A percentile compares a stretch with the other conserved stretches of the same genome.
These are phyloP conservation scores for Etheostoma perlongum DNA, from an alignment of 2,797 vertebrate species.

Conservation along the genomic window DNA sequence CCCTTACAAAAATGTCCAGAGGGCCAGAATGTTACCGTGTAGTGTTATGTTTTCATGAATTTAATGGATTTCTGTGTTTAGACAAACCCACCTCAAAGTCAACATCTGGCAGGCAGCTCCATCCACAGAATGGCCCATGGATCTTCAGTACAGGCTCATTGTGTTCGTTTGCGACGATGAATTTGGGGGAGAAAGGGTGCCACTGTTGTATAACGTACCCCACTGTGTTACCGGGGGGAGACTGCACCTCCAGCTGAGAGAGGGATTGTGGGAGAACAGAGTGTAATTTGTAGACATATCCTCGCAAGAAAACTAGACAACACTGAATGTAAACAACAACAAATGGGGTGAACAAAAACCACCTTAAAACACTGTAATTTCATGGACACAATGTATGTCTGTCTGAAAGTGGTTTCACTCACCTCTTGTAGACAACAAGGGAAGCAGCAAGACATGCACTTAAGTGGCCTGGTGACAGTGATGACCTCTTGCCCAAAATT, in stretches of 20 bases:
- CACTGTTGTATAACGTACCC: slow-evolving; percentile 92
- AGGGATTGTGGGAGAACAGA: slow-evolving; percentile 36
- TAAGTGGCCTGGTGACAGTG: slow-evolving; percentile 86
- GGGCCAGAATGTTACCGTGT: slow-evolving; percentile 40
- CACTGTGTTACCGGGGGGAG: slow-evolving; percentile 90
- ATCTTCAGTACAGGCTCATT: slow-evolving; percentile 87
- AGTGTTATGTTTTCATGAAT: slow-evolving; percentile 54
- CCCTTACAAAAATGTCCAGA: slow-evolving; percentile 28
- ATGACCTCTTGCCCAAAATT: slow-evolving; percentile 90
- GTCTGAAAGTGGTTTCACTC: slow-evolving; percentile 28
- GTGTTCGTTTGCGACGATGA: slow-evolving; percentile 89
- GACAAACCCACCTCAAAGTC: slow-evolving; percentile 91
- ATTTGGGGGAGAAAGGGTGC: slow-evolving; percentile 91
- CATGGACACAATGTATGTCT: background rate
- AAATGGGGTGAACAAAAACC: no score
- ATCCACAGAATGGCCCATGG: slow-evolving; percentile 89
- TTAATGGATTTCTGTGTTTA: slow-evolving; percentile 48
- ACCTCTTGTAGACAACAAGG: slow-evolving; percentile 96
- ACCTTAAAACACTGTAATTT: background rate
- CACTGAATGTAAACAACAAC: background rate
- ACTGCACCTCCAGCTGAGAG: slow-evolving; percentile 92
- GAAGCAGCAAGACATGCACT: slow-evolving; percentile 88
- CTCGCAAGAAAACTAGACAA: slow-evolving; percentile 4
- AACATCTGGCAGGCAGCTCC: slow-evolving; percentile 91
- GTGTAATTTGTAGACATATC: slow-evolving; percentile 25